A percentile compares a stretch with the other conserved stretches of the same genome.
These are phyloP conservation scores for Poeciliopsis occidentalis DNA, from an alignment of 2,113 vertebrate genomes.

Conservation along the genomic window DNA sequence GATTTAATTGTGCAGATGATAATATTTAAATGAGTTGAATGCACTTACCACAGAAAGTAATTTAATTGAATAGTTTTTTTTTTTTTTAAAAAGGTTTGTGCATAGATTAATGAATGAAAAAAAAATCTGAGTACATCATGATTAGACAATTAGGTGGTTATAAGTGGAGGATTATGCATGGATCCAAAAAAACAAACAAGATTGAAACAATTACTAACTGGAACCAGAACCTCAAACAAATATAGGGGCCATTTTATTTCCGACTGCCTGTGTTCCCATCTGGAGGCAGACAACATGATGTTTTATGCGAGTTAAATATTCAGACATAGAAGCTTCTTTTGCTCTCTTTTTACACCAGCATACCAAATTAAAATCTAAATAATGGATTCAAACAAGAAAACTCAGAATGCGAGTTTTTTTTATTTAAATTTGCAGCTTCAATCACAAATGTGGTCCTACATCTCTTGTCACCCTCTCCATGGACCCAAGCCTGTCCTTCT, in stretches of 20 bases:
- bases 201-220: not conserved
- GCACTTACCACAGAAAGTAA: not conserved
- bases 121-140: not conserved
- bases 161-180: not conserved
- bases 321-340: not conserved
- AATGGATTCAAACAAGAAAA: not conserved
- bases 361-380: not conserved
- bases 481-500: slow-evolving; percentile 15
- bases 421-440: not conserved
- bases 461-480: slow-evolving; percentile 22
- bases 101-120: not conserved
- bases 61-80: not conserved
- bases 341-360: not conserved
- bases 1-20: not conserved
- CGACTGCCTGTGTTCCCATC: not conserved
- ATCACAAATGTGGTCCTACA: slow-evolving; percentile 15
- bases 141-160: not conserved
- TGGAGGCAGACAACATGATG: not conserved
- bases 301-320: not conserved
- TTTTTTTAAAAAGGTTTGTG: not conserved
- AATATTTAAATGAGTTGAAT: not conserved
- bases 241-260: not conserved
- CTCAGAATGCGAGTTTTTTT: not conserved
- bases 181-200: not conserved
- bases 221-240: not conserved